Evolutionary conservation across 2,888 invertebrate species (phyloP).

Genomic region (Stratiomys singularior): DNA sequence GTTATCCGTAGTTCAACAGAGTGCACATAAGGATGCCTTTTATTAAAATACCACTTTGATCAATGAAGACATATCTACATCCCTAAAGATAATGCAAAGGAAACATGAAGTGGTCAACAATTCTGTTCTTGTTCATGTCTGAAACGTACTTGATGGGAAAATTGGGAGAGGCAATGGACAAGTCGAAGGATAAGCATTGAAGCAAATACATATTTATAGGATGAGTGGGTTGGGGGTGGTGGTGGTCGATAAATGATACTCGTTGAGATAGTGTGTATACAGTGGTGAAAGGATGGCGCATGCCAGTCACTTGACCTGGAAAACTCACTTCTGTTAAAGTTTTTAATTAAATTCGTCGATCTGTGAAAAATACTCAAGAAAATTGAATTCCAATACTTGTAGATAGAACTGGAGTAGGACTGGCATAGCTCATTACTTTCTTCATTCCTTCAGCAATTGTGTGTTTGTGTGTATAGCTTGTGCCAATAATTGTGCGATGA

Average conservation of each 20-base stretch:
- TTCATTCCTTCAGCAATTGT: no score
- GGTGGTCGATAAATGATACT: slow-evolving; percentile 50
- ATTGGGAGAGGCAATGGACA: slow-evolving; percentile 25
- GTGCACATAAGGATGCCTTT: no score
- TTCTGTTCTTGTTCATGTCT: not conserved
- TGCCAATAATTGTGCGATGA: no score
- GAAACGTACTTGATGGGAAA: slow-evolving; percentile 7
- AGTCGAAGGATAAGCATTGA: not conserved
- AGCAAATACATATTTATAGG: not conserved
- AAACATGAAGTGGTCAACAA: not conserved
- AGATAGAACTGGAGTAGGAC: no score
- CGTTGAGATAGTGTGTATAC: not conserved
- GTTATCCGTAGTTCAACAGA: no score
- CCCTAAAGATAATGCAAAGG: no score
- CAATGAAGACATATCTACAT: no score
- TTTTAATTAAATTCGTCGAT: slow-evolving; percentile 53
- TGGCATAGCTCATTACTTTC: no score
- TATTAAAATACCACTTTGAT: no score
- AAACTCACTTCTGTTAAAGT: slow-evolving; percentile 52
- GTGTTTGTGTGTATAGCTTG: no score
- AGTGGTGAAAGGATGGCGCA: slow-evolving; percentile 36
- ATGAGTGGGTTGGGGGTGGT: no score
- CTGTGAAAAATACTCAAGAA: slow-evolving; percentile 53
- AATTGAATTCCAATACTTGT: slow-evolving; percentile 48
- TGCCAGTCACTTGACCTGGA: slow-evolving; percentile 51